A percentile compares a stretch with the other conserved stretches of the same genome.
These are phyloP conservation scores for Pseudanteris insignis DNA, from an alignment of 2,888 invertebrate genomes.

Conservation along the genomic window DNA sequence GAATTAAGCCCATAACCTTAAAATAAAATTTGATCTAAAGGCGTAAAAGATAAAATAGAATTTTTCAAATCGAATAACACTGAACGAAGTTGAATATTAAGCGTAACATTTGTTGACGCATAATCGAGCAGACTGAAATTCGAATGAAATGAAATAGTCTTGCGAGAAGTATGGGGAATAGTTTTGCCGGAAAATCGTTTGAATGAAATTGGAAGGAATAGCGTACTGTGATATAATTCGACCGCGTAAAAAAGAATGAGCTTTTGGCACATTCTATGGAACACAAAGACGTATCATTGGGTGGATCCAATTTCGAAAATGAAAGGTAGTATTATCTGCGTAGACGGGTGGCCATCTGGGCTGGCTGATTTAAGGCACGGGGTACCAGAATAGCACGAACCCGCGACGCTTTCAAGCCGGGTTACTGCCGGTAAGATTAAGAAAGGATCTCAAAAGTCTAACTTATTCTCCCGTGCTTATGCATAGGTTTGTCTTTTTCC, in stretches of 20 bases:
- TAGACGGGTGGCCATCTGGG: slow-evolving; percentile 26
- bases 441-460: slow-evolving; percentile 40
- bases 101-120: no score
- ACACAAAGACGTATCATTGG: slow-evolving; percentile 44
- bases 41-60: no score
- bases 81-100: no score
- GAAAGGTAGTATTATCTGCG: slow-evolving; percentile 44
- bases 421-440: slow-evolving; percentile 34
- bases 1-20: no score
- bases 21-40: no score
- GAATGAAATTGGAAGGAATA: slow-evolving; percentile 26
- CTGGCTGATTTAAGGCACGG: slow-evolving; percentile 34
- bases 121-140: no score
- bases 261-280: slow-evolving; percentile 14
- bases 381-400: slow-evolving; percentile 21
- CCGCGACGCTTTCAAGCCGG: slow-evolving; percentile 21
- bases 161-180: slow-evolving; percentile 11
- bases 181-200: slow-evolving; percentile 19
- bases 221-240: slow-evolving; percentile 20
- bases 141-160: no score
- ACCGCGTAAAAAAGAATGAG: background rate
- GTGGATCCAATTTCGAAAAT: slow-evolving; percentile 43
- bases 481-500: slow-evolving; percentile 11
- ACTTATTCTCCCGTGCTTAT: slow-evolving; percentile 36
- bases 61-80: no score